Evolutionary conservation across 2,797 vertebrate species (phyloP), one percentile per base, ranked within the genome.

Genomic region (Argyrosomus regius): DNA sequence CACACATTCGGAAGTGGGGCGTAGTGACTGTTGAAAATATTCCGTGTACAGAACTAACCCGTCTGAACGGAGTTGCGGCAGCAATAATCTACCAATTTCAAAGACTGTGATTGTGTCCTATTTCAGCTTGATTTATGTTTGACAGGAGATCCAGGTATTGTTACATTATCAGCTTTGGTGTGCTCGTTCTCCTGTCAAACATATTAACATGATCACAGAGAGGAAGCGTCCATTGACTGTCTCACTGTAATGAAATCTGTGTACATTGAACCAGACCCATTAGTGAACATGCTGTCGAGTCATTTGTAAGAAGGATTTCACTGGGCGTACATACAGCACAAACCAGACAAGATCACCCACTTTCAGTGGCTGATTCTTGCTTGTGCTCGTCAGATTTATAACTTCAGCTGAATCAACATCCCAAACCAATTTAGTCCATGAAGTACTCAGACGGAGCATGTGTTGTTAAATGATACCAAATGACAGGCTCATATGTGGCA

Each of bases 381-480:
- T 35, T 49, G 24, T 3, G 0, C 22, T 74, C 13, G 63, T 64
- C 59, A 12, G n/a, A 31, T 78, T 68, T 63, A 52, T 10, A 65
- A 64, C 49, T 63, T 53, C 41, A 56, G 64, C 60, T 62, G 68
- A 76, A 68, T 76, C 81, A 77, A 61, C 75, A 56, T 63, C 59
- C 63, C 3, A 2, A 22, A 77, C 20, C 35, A 43, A 4, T 67
- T 72, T n/a, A 57, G n/a, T 73, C 50, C 57, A 26, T 39, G 35
- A 39, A 53, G 48, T 43, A 1, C 28, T 60, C 31, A 3, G 14
- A 50, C 16, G 13, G 45, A 75, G 35, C 58, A 67, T 66, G 60
- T 68, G 54, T 28, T 72, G 53, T 68, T 71, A 83, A 78, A 76
- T 72, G 67, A 88, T 84, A 52, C 64, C 56, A 71, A 82, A 86